Evolutionary conservation across 2,797 vertebrate genomes (phyloP), one percentile per base, ranked within the genome.

Genomic region (Lophius americanus): DNA sequence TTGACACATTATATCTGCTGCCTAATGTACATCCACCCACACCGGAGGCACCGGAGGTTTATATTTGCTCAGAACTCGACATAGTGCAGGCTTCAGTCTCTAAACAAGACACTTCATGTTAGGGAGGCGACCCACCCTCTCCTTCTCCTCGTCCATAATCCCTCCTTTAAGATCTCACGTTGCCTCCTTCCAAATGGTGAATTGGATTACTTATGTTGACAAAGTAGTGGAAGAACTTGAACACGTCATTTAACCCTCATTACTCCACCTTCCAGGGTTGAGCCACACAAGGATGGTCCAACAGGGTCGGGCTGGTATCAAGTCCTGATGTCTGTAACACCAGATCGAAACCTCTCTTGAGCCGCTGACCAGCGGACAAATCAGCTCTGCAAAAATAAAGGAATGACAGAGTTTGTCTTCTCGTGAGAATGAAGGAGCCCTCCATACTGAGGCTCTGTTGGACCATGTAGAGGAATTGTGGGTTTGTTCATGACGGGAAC

Each of bases 121-220:
- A 5, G 38, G 56, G 64, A 60, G 35, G 4, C 37, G 52, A 37
- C 50, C 65, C 58, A 23, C 75, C 62, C 77, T 57, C 75, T 50
- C 79, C 59, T 57, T 52, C 75, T 86, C 64, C 76, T 76, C 81
- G 75, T 87, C 70, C 55, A 81, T 88, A 89, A 90, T 91, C 83
- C 85, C 73, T 70, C 70, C 76, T 83, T 84, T 85, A 86, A 89
- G 85, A 88, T 88, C 80, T 84, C 81, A 82, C 75, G 56, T 71
- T 87, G 79, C 84, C 76, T 81, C 63, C 70, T 73, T 74, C 60
- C 75, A 89, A 90, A 88, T 76, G 79, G 74, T 75, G 81, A 79
- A 65, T 71, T 77, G 76, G 81, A 84, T 88, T 87, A 86, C 75
- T 61, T 14, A 70, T 65, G 72, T 85, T 60, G 68, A 75, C 85